phyloP scores from a whole-genome alignment of 2,797 vertebrate genomes.

The Anniella stebbinsi region DNA sequence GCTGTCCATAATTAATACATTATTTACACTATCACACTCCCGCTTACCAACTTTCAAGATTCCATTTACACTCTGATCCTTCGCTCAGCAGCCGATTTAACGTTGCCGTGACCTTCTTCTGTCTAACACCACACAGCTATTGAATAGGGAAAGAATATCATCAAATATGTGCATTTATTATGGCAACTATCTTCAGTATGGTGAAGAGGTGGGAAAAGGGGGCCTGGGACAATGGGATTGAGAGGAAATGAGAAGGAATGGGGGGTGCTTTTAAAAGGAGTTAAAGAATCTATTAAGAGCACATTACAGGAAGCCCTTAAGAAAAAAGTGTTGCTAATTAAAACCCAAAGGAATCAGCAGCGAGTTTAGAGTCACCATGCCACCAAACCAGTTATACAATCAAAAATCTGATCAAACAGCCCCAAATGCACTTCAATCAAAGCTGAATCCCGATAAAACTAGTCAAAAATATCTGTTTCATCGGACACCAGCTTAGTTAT shows the following conservation, averaged over 20 bases:
- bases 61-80: slow-evolving; percentile 90
- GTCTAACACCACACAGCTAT: slow-evolving; percentile 67
- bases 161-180: slow-evolving; percentile 78
- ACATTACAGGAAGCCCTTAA: slow-evolving; percentile 44
- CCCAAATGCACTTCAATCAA: slow-evolving; percentile 2
- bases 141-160: slow-evolving; percentile 67
- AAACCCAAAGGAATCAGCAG: slow-evolving; percentile 62
- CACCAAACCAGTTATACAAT: slow-evolving; percentile 12
- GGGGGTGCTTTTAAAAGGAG: slow-evolving; percentile 51
- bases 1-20: slow-evolving; percentile 94
- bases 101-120: slow-evolving; percentile 80
- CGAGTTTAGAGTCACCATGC: slow-evolving; percentile 7
- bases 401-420: slow-evolving; percentile 28
- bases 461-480: slow-evolving; percentile 51
- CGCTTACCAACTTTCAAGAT: slow-evolving; percentile 87
- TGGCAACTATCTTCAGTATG: slow-evolving; percentile 63
- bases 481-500: slow-evolving; percentile 37
- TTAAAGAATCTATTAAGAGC: slow-evolving; percentile 75
- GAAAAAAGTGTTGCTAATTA: slow-evolving; percentile 61
- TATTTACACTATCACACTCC: slow-evolving; percentile 93
- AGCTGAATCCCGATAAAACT: slow-evolving; percentile 47
- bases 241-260: slow-evolving; percentile 57
- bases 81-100: slow-evolving; percentile 83
- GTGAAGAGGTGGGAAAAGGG: slow-evolving; percentile 57
- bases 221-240: slow-evolving; percentile 70